phyloP scores from a whole-genome alignment of 2,888 invertebrate species.

The Plagodis dolabraria region DNA sequence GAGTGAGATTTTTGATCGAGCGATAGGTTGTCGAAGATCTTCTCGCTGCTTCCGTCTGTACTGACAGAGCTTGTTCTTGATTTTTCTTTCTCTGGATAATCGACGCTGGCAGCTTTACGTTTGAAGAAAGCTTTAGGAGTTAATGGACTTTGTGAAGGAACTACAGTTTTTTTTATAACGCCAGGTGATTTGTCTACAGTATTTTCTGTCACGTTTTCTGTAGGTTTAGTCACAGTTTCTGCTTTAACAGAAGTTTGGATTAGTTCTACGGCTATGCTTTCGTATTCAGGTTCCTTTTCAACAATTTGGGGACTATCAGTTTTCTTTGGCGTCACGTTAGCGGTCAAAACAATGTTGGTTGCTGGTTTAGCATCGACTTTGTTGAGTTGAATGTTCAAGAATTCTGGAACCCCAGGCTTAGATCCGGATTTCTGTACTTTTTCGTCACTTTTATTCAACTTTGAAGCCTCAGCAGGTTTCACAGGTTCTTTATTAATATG shows the following conservation, averaged over 20 bases:
- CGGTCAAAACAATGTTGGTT: slow-evolving; percentile 87
- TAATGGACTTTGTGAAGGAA: slow-evolving; percentile 66
- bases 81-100: slow-evolving; percentile 77
- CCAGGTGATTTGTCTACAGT: slow-evolving; percentile 55
- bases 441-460: slow-evolving; percentile 69
- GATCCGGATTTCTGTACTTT: slow-evolving; percentile 60
- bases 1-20: slow-evolving; percentile 78
- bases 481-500: slow-evolving; percentile 81
- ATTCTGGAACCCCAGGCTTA: slow-evolving; percentile 85
- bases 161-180: slow-evolving; percentile 48
- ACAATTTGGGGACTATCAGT: slow-evolving; percentile 60
- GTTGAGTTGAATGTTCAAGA: slow-evolving; percentile 88
- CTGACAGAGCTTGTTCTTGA: slow-evolving; percentile 70
- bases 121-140: slow-evolving; percentile 80
- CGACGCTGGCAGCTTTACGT: slow-evolving; percentile 84
- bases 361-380: slow-evolving; percentile 87
- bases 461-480: slow-evolving; percentile 55
- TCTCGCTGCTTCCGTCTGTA: slow-evolving; percentile 75
- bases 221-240: slow-evolving; percentile 56
- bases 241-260: slow-evolving; percentile 44
- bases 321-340: slow-evolving; percentile 83
- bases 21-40: slow-evolving; percentile 76
- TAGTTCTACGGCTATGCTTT: slow-evolving; percentile 42
- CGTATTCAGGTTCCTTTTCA: slow-evolving; percentile 62
- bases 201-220: slow-evolving; percentile 54